Evolutionary conservation across 2,113 vertebrate genomes (phyloP).

Genomic region (Poecile atricapillus): DNA sequence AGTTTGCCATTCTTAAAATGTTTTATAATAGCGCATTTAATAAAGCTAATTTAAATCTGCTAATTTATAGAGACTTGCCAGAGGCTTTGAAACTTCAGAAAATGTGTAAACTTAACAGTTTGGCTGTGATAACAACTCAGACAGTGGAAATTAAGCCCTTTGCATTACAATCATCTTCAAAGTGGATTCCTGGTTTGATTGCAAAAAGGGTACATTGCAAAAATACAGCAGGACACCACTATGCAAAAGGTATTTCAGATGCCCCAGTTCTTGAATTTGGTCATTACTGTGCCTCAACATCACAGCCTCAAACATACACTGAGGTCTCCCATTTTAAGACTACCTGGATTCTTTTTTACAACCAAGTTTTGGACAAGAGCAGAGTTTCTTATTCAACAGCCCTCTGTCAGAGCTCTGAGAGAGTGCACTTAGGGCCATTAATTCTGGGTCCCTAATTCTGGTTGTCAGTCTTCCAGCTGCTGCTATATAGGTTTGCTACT

Average conservation of each 20-base stretch:
- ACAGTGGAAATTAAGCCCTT: conserved; percentile 54
- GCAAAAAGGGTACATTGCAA: neutral
- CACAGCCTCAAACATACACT: neutral
- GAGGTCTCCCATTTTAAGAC: neutral
- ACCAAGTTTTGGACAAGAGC: neutral
- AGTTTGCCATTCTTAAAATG: conserved; percentile 57
- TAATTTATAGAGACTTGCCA: conserved; percentile 76
- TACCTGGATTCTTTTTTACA: neutral
- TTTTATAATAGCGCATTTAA: conserved; percentile 77
- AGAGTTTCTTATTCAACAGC: neutral
- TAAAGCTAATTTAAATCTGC: conserved; percentile 74
- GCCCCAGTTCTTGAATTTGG: neutral
- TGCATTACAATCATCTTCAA: conserved; percentile 33
- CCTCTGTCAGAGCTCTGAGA: neutral
- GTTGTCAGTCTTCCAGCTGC: neutral
- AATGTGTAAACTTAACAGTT: conserved; percentile 70
- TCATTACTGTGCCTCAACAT: neutral
- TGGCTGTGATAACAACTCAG: conserved; percentile 68
- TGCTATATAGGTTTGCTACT: neutral
- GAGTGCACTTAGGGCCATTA: neutral
- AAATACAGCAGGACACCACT: neutral
- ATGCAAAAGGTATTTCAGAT: neutral
- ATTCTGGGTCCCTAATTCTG: neutral
- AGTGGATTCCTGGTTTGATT: neutral
- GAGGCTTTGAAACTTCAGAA: conserved; percentile 68